phyloP scores from a whole-genome alignment of 2,113 vertebrate genomes.

The Seriola quinqueradiata region DNA sequence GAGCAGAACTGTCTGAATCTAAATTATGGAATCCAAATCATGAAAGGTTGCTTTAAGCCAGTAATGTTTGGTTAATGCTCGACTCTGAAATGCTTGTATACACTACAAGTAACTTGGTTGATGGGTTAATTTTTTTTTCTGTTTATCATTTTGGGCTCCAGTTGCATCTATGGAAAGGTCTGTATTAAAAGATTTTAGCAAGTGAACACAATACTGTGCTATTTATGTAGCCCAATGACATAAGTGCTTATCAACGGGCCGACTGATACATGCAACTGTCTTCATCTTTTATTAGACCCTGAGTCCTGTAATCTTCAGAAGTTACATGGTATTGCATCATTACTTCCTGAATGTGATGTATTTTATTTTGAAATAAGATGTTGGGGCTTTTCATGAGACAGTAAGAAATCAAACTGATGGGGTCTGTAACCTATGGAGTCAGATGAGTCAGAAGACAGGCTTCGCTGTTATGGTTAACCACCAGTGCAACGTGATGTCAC shows the following conservation, averaged over 20 bases:
- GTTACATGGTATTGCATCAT: background rate
- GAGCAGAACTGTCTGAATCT: conserved; percentile 31
- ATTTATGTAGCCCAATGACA: background rate
- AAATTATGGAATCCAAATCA: conserved; percentile 26
- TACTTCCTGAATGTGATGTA: background rate
- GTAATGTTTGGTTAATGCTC: conserved; percentile 12
- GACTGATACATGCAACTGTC: background rate
- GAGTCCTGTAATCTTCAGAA: background rate
- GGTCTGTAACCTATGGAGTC: background rate
- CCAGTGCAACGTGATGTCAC: background rate
- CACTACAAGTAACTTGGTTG: background rate
- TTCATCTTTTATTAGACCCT: background rate
- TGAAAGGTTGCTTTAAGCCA: conserved; percentile 12
- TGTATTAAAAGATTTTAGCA: background rate
- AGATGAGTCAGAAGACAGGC: too few relatives aligned
- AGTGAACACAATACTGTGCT: background rate
- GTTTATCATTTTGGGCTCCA: conserved; percentile 3
- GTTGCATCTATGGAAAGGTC: conserved; percentile 36
- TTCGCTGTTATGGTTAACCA: background rate
- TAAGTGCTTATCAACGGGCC: background rate
- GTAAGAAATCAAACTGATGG: background rate
- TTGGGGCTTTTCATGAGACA: background rate
- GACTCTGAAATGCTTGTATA: conserved; percentile 28
- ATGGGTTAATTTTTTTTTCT: background rate
- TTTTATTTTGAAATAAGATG: background rate